Evolutionary conservation across 2,888 invertebrate species (phyloP).

Genomic region (Agrochola lychnidis): DNA sequence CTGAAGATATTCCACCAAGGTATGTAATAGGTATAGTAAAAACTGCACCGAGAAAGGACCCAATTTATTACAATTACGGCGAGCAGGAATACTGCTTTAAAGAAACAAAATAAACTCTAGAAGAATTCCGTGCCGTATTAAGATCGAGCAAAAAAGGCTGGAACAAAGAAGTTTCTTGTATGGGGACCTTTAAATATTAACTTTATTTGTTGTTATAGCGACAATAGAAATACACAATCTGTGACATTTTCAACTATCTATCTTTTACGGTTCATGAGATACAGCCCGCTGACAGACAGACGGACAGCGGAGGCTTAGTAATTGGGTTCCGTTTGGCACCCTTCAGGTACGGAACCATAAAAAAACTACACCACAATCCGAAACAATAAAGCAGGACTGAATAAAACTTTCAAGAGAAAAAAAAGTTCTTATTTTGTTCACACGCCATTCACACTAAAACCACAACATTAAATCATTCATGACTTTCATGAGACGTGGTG

Average conservation of each 20-base stretch:
- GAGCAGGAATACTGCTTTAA: background rate
- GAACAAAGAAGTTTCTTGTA: too few relatives aligned
- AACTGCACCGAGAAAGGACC: background rate
- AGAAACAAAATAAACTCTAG: background rate
- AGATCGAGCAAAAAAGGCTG: too few relatives aligned
- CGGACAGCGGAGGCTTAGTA: too few relatives aligned
- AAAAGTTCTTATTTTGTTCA: background rate
- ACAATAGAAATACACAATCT: too few relatives aligned
- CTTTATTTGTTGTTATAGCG: too few relatives aligned
- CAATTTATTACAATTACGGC: background rate
- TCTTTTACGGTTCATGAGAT: too few relatives aligned
- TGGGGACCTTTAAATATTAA: too few relatives aligned
- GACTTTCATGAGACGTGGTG: constrained; percentile 23
- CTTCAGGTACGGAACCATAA: too few relatives aligned
- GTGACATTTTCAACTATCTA: too few relatives aligned
- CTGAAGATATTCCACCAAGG: background rate
- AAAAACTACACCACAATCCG: background rate
- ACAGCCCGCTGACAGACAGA: too few relatives aligned
- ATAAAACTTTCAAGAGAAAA: background rate
- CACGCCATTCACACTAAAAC: background rate
- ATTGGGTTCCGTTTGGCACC: too few relatives aligned
- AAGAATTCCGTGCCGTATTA: too few relatives aligned
- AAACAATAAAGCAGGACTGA: background rate
- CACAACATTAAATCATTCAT: constrained; percentile 36
- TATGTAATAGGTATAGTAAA: background rate